These are phyloP conservation scores for Ostrea denselamellosa DNA, from an alignment of 1,140 invertebrate genomes.

Conservation along the genomic window DNA sequence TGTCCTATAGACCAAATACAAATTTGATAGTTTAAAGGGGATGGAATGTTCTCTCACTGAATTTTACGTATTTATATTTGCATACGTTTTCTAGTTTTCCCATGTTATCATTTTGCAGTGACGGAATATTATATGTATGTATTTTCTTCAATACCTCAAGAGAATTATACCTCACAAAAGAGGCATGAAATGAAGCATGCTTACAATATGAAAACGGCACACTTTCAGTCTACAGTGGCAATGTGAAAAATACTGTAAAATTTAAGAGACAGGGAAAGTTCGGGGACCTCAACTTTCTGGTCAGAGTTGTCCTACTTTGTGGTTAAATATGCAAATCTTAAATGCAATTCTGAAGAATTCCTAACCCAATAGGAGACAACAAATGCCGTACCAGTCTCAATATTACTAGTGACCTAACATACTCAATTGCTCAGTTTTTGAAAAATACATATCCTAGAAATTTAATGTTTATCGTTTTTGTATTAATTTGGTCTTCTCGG, in stretches of 20 bases:
- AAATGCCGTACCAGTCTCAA: no score
- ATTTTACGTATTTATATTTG: background rate
- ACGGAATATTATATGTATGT: background rate
- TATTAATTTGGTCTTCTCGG: background rate
- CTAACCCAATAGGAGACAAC: no score
- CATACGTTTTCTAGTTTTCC: background rate
- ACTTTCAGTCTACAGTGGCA: background rate
- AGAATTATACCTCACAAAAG: background rate
- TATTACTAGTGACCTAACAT: no score
- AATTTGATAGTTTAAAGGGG: constrained; percentile 29
- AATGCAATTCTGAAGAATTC: background rate
- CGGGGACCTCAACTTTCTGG: background rate
- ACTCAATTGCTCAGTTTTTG: background rate
- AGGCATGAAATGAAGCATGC: background rate
- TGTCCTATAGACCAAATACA: background rate
- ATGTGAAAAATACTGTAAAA: background rate
- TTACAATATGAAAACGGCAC: background rate
- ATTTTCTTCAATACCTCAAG: background rate
- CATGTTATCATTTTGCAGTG: no score
- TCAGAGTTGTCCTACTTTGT: background rate
- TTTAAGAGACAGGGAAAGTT: background rate
- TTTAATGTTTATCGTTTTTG: background rate
- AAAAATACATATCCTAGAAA: background rate
- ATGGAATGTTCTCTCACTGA: background rate
- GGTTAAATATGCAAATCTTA: background rate